Evolutionary conservation across 37 sponge, comb jelly and placozoan species (phyloP).

Genomic region (Chondrilla cf. caribensis): DNA sequence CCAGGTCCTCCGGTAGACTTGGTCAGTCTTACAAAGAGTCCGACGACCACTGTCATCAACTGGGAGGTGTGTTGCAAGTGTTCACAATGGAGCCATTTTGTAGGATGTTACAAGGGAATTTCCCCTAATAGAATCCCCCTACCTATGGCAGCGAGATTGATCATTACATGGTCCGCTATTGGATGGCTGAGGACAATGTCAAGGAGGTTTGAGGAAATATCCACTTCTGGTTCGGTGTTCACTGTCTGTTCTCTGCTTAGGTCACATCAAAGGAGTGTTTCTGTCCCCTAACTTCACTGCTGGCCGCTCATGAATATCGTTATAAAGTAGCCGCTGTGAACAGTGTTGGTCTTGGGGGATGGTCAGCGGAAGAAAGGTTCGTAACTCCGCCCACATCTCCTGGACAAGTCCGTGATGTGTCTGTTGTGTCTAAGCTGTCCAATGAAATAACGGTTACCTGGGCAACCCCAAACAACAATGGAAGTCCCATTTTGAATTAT

Average conservation of each 20-base stretch:
- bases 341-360: constrained; percentile 44
- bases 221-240: too few species aligned
- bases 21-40: neutral
- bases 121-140: neutral
- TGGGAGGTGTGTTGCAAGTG: constrained; percentile 46
- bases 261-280: neutral
- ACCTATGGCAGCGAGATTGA: neutral
- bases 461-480: constrained; percentile 34
- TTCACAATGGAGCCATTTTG: neutral
- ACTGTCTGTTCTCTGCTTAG: too few species aligned
- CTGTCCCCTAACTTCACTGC: neutral
- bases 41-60: constrained; percentile 27
- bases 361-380: constrained; percentile 32
- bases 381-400: constrained; percentile 55
- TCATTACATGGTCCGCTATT: neutral
- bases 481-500: constrained; percentile 50
- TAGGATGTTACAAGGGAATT: neutral
- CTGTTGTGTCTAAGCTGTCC: neutral
- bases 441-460: constrained; percentile 46
- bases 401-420: constrained; percentile 8
- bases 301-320: constrained; percentile 13
- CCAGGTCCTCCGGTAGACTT: constrained; percentile 37
- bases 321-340: constrained; percentile 40
- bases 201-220: neutral
- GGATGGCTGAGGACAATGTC: neutral